Conservation (phyloP, 2,113 vertebrate species). For the Brachypodius melanocephalos region DNA sequence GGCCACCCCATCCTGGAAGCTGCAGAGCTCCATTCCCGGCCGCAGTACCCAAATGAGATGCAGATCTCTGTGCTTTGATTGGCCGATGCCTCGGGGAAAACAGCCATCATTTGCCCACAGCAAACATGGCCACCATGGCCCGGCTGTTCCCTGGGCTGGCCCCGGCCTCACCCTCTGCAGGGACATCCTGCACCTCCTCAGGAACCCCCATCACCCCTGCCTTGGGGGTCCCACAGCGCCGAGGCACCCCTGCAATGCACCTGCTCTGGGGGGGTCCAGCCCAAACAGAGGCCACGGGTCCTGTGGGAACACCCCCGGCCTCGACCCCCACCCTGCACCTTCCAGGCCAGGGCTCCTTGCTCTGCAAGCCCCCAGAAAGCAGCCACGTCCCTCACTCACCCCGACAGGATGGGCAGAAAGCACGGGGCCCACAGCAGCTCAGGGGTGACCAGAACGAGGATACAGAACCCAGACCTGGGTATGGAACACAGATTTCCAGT, state of each 20-base stretch:
- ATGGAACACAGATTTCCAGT: neutral
- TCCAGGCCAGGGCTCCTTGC: fast-evolving
- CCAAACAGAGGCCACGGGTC: too few species aligned
- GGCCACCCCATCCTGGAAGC: neutral
- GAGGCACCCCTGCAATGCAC: neutral
- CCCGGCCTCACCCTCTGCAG: neutral
- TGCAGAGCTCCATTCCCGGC: fast-evolving
- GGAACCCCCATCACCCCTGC: fast-evolving
- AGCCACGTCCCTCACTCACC: fast-evolving
- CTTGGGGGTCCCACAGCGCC: fast-evolving
- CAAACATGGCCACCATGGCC: neutral
- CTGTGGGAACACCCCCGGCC: fast-evolving
- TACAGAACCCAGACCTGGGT: too few species aligned
- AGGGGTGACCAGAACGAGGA: neutral
- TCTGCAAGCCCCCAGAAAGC: fast-evolving
- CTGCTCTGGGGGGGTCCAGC: too few species aligned
- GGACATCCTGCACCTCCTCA: fast-evolving
- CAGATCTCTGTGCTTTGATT: neutral
- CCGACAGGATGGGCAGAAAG: neutral
- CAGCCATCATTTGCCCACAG: neutral
- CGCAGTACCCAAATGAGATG: neutral
- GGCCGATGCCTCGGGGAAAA: neutral
- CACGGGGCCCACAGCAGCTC: neutral
- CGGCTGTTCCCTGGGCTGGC: neutral
- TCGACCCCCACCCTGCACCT: neutral